Base-by-base conservation (phyloP, 2,888 invertebrate species). In the Dorcus hopei region DNA sequence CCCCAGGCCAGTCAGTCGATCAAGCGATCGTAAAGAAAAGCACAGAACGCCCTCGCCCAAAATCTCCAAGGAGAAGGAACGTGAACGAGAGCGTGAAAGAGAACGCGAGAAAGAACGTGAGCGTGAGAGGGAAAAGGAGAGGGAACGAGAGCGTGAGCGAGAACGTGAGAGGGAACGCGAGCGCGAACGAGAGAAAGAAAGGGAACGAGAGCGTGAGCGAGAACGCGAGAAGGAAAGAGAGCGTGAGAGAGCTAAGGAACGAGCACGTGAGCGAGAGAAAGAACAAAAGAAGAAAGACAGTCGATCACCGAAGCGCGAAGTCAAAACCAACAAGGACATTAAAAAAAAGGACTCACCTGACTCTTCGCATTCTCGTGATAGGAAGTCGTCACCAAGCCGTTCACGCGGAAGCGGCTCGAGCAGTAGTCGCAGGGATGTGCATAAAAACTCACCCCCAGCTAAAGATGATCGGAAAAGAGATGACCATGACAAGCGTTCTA, bases 171-270 rank as follows among this genome's bases (percentile, higher is more conserved):
- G 71, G 42, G 77, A 78, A 63, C 69, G 69, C 19, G 79, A 80
- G 67, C 69, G 74, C 38, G 80, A 78, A 58, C 70, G 81, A 5
- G 83, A 83, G 41, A 80, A 79, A 66, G 84, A 84, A 38, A 76
- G 76, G 52, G 72, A 79, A 61, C 81, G 81, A 45, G 84, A 84
- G 51, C 76, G 81, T 42, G 77, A 77, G 45, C 80, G 79, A 69
- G 82, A 84, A 51, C 82, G 82, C 57, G 80, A 82, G 69, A 65
- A 80, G 75, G 66, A 73, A 58, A 66, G 67, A 40, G 75, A 76
- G 14, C 61, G 70, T 9, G 75, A 74, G 49, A 61, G 68, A 33
- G 72, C 71, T 58, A 68, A 69, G 16, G 74, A 77, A 58, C 42
- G 72, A 62, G 65, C 77, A 67, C 66, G 70, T 57, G 70, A 67